A percentile compares a stretch with the other conserved stretches of the same genome.
Conservation (phyloP, 2,113 vertebrate genomes). For the Ceratotherium simum region DNA sequence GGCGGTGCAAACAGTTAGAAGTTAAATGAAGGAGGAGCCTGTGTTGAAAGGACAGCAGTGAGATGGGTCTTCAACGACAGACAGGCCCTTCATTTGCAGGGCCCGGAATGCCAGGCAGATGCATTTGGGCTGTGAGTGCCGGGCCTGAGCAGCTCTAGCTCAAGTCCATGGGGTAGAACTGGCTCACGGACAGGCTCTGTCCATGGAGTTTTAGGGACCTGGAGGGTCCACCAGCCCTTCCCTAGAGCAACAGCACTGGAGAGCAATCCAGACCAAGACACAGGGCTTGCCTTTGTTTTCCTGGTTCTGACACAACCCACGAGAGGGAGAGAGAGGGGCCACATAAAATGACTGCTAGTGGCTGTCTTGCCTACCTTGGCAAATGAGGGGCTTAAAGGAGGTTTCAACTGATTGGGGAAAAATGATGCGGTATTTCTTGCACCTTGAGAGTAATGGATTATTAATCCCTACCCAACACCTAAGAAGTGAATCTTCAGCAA, state of each 20-base stretch:
- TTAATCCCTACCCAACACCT: neutral
- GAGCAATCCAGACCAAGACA: neutral
- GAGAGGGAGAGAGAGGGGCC: neutral
- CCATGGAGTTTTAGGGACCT: too few species aligned
- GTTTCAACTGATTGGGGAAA: neutral
- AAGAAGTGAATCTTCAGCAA: neutral
- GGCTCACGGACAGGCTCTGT: fast-evolving
- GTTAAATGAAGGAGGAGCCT: neutral
- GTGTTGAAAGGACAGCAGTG: neutral
- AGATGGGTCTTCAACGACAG: neutral
- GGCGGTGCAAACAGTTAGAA: neutral
- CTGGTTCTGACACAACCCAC: neutral
- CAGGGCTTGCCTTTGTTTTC: neutral
- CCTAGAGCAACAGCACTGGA: fast-evolving
- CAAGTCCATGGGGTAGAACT: neutral
- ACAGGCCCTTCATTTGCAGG: too few species aligned
- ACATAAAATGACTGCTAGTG: neutral
- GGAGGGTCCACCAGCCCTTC: too few species aligned
- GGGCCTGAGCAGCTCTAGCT: neutral
- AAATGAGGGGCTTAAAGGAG: neutral
- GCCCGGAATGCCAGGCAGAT: neutral
- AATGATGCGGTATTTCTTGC: neutral
- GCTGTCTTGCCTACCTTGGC: neutral
- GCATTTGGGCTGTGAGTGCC: neutral
- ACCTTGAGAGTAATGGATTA: neutral